Evolutionary conservation across 2,888 invertebrate species (phyloP), one percentile per base, ranked within the genome.

Genomic region (Brassicogethes aeneus): DNA sequence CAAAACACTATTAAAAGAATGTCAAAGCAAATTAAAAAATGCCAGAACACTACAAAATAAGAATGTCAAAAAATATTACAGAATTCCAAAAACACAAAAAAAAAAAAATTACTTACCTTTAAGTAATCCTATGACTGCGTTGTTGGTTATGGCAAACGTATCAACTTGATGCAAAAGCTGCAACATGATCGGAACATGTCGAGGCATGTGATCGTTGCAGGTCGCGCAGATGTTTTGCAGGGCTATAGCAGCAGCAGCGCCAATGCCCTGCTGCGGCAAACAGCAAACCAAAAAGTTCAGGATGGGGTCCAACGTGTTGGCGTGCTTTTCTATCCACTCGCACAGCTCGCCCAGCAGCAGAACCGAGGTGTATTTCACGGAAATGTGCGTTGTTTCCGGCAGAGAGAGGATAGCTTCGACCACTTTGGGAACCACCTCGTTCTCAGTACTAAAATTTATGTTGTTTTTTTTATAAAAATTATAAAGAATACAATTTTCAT

Each of bases 241-340:
- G 0, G 94, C 83, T 8, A 78, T 77, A 7, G 94, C 91, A 1
- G 94, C 87, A 0, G 86, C 84, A 12, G 79, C 76, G 0, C 88
- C 76, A 39, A 89, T 67, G n/a, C 80, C 79, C 38, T 76, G 74
- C 56, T 85, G 80, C 42, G 79, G 80, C 48, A 92, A 69, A 42
- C 85, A 83, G 32, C 74, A 74, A 34, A 91, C 70, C 16, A 93
- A 70, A 60, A 85, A 87, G 67, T 89, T 85, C 43, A 93, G 71
- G 36, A 87, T 81, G 10, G 88, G 82, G 69, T 88, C 87, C 52
- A 94, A 68, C 37, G 83, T 81, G 48, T 80, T 78, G 0, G 89
- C 78, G 70, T 95, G 93, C 54, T 78, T 77, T 59, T 92, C 87
- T 39, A 96, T 84, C 96, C 96, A 97, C 64, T 97, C 96, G 62